These are phyloP conservation scores for Xestoiulus laeticollis DNA, from an alignment of 2,888 invertebrate genomes.

Conservation along the genomic window DNA sequence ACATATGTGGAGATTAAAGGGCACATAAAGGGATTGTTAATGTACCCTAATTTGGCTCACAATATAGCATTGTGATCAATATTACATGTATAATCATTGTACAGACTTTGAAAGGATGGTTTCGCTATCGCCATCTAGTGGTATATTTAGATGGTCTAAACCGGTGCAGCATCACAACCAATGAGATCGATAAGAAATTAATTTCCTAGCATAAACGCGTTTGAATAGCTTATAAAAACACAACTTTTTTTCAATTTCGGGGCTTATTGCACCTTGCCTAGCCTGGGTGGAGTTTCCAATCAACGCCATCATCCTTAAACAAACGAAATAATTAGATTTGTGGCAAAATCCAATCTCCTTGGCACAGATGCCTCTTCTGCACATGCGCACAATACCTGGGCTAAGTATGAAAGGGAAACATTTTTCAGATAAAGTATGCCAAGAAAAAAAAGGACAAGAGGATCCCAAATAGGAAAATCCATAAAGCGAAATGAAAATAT, in stretches of 20 bases:
- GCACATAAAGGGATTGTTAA: no score
- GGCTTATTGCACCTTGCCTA: not conserved
- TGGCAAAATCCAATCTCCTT: not conserved
- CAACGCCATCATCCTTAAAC: not conserved
- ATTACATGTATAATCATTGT: no score
- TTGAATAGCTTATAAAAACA: not conserved
- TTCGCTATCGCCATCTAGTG: not conserved
- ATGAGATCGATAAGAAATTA: not conserved
- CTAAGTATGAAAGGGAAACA: not conserved
- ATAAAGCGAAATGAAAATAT: not conserved
- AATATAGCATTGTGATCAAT: no score
- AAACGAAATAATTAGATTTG: constrained; percentile 25
- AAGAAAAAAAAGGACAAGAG: not conserved
- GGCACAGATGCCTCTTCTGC: not conserved
- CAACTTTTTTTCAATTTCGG: not conserved
- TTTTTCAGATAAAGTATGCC: not conserved
- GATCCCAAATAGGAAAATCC: not conserved
- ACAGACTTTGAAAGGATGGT: no score
- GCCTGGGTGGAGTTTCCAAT: not conserved
- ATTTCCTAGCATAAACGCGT: not conserved
- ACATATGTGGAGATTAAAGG: no score
- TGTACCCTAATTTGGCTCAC: no score
- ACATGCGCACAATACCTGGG: not conserved
- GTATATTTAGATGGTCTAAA: not conserved
- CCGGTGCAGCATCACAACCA: not conserved